Conservation (phyloP, 2,113 vertebrate genomes). For the Microcebus ravelobensis region DNA sequence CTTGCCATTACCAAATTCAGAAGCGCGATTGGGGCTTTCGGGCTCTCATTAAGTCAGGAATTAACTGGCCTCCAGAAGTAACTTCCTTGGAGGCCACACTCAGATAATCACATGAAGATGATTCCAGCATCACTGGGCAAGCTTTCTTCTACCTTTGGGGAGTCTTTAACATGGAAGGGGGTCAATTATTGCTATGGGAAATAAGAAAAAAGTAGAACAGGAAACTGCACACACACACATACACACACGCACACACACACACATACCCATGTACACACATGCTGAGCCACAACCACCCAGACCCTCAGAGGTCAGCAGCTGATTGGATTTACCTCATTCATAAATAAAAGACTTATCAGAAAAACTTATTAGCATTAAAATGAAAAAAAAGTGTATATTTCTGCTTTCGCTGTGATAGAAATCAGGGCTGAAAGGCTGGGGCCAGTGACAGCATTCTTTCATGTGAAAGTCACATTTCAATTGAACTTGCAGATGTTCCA, state of each 20-base stretch:
- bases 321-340: not conserved
- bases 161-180: constrained; percentile 55
- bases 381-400: not conserved
- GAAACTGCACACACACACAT: not conserved
- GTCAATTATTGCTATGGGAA: constrained; percentile 55
- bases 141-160: constrained; percentile 2
- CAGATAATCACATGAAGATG: constrained; percentile 22
- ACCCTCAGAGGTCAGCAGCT: not conserved
- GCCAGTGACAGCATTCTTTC: not conserved
- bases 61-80: not conserved
- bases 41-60: constrained; percentile 58
- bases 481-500: not conserved
- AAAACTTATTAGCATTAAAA: not conserved
- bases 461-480: constrained; percentile 50
- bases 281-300: not conserved
- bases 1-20: constrained; percentile 48
- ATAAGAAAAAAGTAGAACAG: constrained; percentile 56
- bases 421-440: not conserved
- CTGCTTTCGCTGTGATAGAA: not conserved
- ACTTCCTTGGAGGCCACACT: constrained; percentile 45
- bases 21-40: constrained; percentile 5
- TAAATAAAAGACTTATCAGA: not conserved
- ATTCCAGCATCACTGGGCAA: not conserved
- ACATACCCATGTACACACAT: not conserved
- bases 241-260: not conserved